Percentiles rank a stretch among this genome's conserved stretches.
These are phyloP conservation scores for Hedya salicella DNA, from an alignment of 2,888 invertebrate genomes.

Conservation along the genomic window DNA sequence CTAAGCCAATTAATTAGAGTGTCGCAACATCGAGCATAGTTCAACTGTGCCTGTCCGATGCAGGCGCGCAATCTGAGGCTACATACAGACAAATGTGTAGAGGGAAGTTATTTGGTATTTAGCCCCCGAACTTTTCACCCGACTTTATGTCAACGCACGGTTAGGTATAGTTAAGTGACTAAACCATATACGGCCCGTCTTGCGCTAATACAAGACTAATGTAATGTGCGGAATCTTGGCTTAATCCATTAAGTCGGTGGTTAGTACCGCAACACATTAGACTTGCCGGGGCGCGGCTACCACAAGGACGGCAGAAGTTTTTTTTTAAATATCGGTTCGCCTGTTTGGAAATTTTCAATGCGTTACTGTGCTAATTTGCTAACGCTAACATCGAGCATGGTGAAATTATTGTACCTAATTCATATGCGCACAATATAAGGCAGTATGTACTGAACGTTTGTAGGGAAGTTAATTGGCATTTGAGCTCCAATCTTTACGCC, in stretches of 20 bases:
- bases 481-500: constrained; percentile 17
- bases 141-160: constrained; percentile 11
- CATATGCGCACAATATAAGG: too few species aligned
- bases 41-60: too few species aligned
- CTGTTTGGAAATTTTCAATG: too few species aligned
- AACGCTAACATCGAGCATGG: too few species aligned
- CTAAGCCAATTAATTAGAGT: too few species aligned
- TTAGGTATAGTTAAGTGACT: constrained; percentile 35
- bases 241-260: constrained; percentile 28
- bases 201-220: constrained; percentile 14
- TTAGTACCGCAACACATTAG: constrained; percentile 19
- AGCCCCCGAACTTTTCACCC: constrained; percentile 16
- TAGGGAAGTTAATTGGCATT: not conserved
- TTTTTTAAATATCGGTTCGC: too few species aligned
- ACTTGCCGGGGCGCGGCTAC: constrained; percentile 14
- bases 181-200: constrained; percentile 27
- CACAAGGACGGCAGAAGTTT: constrained; percentile 21
- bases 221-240: constrained; percentile 14
- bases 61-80: too few species aligned
- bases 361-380: too few species aligned
- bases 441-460: not conserved
- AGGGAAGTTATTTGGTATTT: not conserved
- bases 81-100: not conserved
- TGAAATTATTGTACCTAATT: too few species aligned
- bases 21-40: too few species aligned